Base-by-base conservation (phyloP, 1,140 invertebrate genomes). In the Drosophila pandora region DNA sequence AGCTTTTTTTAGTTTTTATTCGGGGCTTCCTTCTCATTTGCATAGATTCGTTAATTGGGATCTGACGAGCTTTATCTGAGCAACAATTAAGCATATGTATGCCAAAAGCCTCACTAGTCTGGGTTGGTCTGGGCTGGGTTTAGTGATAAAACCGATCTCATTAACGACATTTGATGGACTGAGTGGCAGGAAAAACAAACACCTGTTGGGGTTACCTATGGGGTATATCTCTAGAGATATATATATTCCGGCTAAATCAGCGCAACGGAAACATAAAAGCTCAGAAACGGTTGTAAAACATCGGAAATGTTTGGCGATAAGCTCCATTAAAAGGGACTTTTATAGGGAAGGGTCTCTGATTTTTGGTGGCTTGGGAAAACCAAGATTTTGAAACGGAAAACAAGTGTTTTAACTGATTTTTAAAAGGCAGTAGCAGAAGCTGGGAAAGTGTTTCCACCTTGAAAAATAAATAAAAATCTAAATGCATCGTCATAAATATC, bases 41-140 rank as follows among this genome's bases (percentile, higher is more conserved):
- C 83, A 87, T 87, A 88, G 71, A 83, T 83, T 87, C 63, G 83
- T 87, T 87, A 87, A 88, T 88, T 83, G 75, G 76, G 64, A 59
- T 55, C 47, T 17, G 43, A 55, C 30, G 60, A 43, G 41, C 58
- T 82, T 78, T 82, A 87, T 72, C 79, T 69, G 61, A 25, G 37
- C 43, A 8, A 81, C 76, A 87, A 82, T 87, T 76, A 82, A 87
- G 81, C 73, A 64, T 64, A 70, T 63, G 77, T 64, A 70, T 63
- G 77, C 67, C 81, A 81, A 84, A 87, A 76, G 73, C 65, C 60
- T 34, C 32, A 76, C 25, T 32, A 32, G 8, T 32, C 12, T 21
- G 28, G 12, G 17, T 12, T 32, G 41, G 48, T 10, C 39, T 47
- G 7, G 25, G 25, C 7, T 28, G 25, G 25, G 5, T 28, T 28